Conservation (phyloP, 1,140 invertebrate species). For the Magallana gigas region DNA sequence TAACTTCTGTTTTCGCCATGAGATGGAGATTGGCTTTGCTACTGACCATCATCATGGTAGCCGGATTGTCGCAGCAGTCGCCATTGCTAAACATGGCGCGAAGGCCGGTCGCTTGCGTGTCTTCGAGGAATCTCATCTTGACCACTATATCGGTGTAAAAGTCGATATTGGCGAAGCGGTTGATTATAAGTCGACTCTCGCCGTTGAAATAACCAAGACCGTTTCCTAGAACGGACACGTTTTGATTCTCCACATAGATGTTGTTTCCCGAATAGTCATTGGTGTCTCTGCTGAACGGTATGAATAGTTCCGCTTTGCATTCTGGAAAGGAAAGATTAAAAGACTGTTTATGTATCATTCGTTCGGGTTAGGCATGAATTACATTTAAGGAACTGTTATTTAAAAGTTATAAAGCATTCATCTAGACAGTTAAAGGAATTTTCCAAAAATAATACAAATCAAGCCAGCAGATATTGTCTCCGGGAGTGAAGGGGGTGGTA, state of each 20-base stretch:
- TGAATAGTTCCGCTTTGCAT: constrained; percentile 44
- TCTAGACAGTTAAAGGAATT: too few species aligned
- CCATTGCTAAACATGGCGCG: constrained; percentile 46
- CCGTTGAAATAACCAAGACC: constrained; percentile 44
- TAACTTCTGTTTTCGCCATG: constrained; percentile 41
- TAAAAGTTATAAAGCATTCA: too few species aligned
- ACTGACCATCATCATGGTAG: constrained; percentile 40
- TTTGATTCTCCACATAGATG: constrained; percentile 40
- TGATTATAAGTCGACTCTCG: not conserved
- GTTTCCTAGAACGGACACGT: constrained; percentile 13
- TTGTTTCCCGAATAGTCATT: constrained; percentile 34
- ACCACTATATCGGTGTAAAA: constrained; percentile 44
- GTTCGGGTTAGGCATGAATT: too few species aligned
- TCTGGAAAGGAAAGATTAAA: constrained; percentile 2
- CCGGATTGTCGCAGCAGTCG: constrained; percentile 53
- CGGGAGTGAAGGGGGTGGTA: too few species aligned
- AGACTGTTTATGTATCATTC: too few species aligned
- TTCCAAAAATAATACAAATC: too few species aligned
- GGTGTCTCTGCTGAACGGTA: constrained; percentile 34
- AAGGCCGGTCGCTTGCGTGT: not conserved
- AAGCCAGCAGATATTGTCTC: too few species aligned
- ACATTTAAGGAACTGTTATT: too few species aligned
- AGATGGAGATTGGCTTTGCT: constrained; percentile 48
- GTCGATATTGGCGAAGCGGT: constrained; percentile 21
- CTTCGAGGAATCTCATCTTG: constrained; percentile 36